A percentile compares a stretch with the other conserved stretches of the same genome.
phyloP scores from a whole-genome alignment of 2,113 vertebrate species.

The Chiloscyllium plagiosum region DNA sequence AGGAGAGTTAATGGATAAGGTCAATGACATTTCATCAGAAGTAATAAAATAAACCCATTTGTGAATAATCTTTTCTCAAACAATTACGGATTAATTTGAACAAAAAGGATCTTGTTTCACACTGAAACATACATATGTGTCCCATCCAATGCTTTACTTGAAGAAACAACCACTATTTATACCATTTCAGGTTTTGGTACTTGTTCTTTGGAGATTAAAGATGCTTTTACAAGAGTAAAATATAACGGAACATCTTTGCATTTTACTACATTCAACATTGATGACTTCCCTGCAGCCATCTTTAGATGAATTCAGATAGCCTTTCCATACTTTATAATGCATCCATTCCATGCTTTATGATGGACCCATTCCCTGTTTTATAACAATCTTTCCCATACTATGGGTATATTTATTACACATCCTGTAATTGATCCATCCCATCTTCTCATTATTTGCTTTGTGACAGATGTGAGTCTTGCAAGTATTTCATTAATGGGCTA shows the following conservation, averaged over 20 bases:
- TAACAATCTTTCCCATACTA: slow-evolving; percentile 8
- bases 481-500: background rate
- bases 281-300: background rate
- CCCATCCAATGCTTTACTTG: background rate
- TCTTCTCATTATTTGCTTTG: background rate
- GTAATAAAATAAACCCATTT: background rate
- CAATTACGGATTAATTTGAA: background rate
- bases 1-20: background rate
- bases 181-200: background rate
- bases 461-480: background rate
- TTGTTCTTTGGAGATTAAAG: background rate
- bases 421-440: background rate
- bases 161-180: background rate
- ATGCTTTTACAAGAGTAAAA: background rate
- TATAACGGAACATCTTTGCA: background rate
- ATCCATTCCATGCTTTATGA: background rate
- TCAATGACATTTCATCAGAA: background rate
- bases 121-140: background rate
- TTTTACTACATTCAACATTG: background rate
- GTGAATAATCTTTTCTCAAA: background rate
- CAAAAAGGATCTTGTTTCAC: background rate
- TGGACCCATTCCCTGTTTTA: background rate
- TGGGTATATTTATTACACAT: background rate
- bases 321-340: background rate
- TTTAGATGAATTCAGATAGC: background rate